phyloP scores from a whole-genome alignment of 2,113 vertebrate species.

The sheep (Ovis aries) region ARS-UI_Ramb_v3.0 NC_056059.1:1331001-1331500 shows the following conservation, averaged over 20 bases:
- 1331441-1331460: not conserved
- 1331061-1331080: not conserved
- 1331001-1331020: not conserved
- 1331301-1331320: not conserved
- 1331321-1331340: not conserved
- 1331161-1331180: not conserved
- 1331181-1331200: not conserved
- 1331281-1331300: not conserved
- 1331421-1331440: not conserved
- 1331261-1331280: not conserved
- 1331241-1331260: not conserved
- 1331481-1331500: rapidly evolving
- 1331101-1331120: not conserved
- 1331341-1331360: not conserved
- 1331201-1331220: not conserved
- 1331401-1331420: not conserved
- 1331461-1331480: not conserved
- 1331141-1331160: not conserved
- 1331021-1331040: too few species aligned
- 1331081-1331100: not conserved
- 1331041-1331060: not conserved
- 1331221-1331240: not conserved
- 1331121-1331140: not conserved
- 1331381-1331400: not conserved
- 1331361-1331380: not conserved